Conservation (phyloP, 2,797 vertebrate species). For the Natrix natrix region DNA sequence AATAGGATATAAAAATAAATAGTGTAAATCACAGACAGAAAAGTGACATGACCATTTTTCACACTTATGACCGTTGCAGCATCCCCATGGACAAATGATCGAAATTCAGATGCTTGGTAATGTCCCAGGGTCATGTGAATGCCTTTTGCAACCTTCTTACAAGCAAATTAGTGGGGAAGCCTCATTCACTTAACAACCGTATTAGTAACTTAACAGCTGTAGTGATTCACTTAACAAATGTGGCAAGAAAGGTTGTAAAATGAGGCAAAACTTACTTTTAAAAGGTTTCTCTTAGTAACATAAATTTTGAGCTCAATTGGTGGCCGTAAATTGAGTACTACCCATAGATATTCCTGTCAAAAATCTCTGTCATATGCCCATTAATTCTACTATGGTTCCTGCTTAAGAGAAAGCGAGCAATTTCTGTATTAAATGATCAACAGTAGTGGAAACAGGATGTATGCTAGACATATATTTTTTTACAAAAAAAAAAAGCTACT, state of each 20-base stretch:
- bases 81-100: background rate
- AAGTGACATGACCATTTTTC: background rate
- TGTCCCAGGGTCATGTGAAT: background rate
- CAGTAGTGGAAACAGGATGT: background rate
- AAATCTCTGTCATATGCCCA: background rate
- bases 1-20: background rate
- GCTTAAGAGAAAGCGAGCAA: background rate
- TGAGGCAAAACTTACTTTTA: background rate
- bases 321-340: background rate
- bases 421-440: background rate
- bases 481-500: background rate
- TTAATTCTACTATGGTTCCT: slow-evolving; percentile 23
- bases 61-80: background rate
- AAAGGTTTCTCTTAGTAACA: background rate
- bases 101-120: background rate
- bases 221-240: background rate
- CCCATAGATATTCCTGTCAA: background rate
- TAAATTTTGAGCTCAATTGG: background rate
- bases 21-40: background rate
- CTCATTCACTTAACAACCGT: background rate
- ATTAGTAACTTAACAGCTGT: background rate
- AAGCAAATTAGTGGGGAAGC: background rate
- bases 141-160: background rate
- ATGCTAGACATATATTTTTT: background rate
- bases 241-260: background rate